phyloP scores from a whole-genome alignment of 2,113 vertebrate species.

The Nibea coibor region DNA sequence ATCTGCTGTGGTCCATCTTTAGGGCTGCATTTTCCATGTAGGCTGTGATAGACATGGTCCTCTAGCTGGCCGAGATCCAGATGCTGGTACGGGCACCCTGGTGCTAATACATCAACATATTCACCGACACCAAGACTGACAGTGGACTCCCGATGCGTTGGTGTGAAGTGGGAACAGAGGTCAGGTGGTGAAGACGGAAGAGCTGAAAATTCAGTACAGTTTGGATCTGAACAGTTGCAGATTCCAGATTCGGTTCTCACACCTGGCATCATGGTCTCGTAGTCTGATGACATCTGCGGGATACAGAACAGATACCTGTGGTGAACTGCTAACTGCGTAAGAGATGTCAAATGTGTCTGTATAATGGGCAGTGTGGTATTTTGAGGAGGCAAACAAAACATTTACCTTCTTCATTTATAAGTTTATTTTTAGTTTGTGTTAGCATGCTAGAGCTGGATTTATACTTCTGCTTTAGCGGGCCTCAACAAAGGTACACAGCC shows the following conservation, averaged over 20 bases:
- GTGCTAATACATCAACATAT: constrained; percentile 53
- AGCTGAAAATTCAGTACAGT: background rate
- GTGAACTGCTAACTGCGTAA: background rate
- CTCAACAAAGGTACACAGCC: background rate
- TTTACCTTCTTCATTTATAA: background rate
- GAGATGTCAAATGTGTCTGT: background rate
- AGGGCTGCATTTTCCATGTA: constrained; percentile 1
- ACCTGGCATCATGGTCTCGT: constrained; percentile 57
- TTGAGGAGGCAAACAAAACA: background rate
- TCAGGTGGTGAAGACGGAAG: constrained; percentile 5
- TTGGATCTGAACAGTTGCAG: background rate
- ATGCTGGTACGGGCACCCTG: constrained; percentile 51
- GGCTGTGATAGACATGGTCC: constrained; percentile 61
- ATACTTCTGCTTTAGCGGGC: background rate
- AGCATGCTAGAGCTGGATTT: background rate
- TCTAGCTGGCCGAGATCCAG: constrained; percentile 53
- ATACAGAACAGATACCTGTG: background rate
- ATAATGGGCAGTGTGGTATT: background rate
- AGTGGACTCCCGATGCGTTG: constrained; percentile 9
- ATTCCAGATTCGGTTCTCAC: constrained; percentile 7
- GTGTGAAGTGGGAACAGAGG: constrained; percentile 10
- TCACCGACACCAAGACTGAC: constrained; percentile 12
- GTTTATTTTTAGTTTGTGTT: background rate
- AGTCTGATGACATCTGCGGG: constrained; percentile 58
- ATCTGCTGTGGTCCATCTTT: constrained; percentile 22